Percentiles rank a stretch among this genome's conserved stretches.
phyloP scores from a whole-genome alignment of 2,797 vertebrate species.

The Uromys caudimaculatus region DNA sequence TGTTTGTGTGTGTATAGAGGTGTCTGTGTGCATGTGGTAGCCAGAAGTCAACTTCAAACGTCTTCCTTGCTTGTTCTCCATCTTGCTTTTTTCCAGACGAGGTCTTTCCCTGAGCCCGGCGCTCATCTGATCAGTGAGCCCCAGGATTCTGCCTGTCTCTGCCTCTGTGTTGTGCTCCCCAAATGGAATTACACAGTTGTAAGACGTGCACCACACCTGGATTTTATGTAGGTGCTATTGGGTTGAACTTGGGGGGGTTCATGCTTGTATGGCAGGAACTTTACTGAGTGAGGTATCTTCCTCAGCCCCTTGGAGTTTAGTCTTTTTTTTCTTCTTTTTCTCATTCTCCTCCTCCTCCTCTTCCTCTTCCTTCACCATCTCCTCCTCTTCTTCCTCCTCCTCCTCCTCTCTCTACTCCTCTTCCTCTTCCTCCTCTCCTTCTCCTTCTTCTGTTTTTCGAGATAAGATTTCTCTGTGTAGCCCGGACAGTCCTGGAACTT shows the following conservation, averaged over 20 bases:
- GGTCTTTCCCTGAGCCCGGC: neutral
- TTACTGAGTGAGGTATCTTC: neutral
- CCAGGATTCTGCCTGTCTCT: neutral
- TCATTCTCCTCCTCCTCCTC: too few species aligned
- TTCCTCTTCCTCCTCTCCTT: too few species aligned
- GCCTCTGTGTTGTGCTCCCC: too few species aligned
- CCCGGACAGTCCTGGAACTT: neutral
- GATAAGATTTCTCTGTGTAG: neutral
- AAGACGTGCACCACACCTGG: neutral
- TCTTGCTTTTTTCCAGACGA: neutral
- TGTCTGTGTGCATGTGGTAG: too few species aligned
- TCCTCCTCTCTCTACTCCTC: too few species aligned
- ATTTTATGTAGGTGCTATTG: neutral
- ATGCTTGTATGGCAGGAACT: neutral
- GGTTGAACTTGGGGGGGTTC: neutral
- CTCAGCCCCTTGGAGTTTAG: neutral
- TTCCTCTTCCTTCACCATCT: too few species aligned
- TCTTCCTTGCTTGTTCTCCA: neutral
- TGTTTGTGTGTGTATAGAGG: fast-evolving
- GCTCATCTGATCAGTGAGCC: neutral
- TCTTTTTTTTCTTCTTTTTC: neutral
- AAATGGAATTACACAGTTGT: neutral
- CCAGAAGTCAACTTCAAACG: neutral
- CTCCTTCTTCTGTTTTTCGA: neutral
- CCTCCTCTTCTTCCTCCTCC: too few species aligned